Evolutionary conservation across 2,113 vertebrate genomes (phyloP).

Genomic region (Arenaria interpres): DNA sequence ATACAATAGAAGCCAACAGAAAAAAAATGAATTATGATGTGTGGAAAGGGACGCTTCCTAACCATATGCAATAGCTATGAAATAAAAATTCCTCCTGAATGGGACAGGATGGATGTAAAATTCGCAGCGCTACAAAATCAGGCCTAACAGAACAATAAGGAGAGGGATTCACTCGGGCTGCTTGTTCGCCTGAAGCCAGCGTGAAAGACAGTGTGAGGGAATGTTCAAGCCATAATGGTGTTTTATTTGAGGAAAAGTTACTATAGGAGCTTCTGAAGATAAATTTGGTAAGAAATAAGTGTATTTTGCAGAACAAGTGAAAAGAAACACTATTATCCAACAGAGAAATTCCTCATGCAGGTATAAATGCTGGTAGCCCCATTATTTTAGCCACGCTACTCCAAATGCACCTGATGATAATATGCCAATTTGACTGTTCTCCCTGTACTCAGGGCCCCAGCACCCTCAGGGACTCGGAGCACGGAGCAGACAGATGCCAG

Average conservation of each 20-base stretch:
- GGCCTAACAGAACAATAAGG: neutral
- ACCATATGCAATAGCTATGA: neutral
- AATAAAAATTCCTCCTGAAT: neutral
- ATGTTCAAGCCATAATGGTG: neutral
- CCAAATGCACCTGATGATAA: neutral
- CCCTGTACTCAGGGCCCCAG: neutral
- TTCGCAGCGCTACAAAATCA: neutral
- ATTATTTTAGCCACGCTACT: neutral
- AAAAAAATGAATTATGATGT: conserved; percentile 3
- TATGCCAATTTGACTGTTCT: neutral
- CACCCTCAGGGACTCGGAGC: neutral
- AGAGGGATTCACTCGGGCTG: accelerated
- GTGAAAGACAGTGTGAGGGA: neutral
- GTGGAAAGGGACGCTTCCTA: conserved; percentile 29
- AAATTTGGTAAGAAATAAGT: neutral
- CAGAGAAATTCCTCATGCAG: neutral
- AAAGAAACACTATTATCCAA: neutral
- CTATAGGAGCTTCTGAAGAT: neutral
- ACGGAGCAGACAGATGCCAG: neutral
- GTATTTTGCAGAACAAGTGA: neutral
- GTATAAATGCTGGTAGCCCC: neutral
- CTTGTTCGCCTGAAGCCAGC: neutral
- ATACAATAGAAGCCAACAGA: neutral
- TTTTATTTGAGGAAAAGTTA: neutral
- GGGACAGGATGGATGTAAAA: neutral